These are phyloP conservation scores for Mythimna impura DNA, from an alignment of 2,888 invertebrate species.

Conservation along the genomic window DNA sequence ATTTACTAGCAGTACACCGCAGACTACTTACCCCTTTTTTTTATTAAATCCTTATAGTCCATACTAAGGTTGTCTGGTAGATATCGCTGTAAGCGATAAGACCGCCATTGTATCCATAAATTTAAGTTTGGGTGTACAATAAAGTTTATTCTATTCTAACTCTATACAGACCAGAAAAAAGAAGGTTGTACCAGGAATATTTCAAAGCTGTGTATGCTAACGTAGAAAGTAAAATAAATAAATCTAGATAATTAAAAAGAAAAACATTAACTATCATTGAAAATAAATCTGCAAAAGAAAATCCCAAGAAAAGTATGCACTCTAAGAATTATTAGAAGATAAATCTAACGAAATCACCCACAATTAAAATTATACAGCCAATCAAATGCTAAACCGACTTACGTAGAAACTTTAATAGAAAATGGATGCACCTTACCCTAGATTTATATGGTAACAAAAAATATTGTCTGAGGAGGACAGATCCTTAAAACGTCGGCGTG, in stretches of 20 bases:
- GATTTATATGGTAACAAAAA: slow-evolving; percentile 78
- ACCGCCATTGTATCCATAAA: too few species aligned
- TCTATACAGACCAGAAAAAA: too few species aligned
- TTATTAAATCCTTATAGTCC: too few species aligned
- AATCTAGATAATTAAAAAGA: neutral
- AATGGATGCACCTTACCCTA: slow-evolving; percentile 74
- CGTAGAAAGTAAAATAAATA: neutral
- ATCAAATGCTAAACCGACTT: slow-evolving; percentile 57
- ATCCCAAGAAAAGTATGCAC: slow-evolving; percentile 9
- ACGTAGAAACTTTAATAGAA: slow-evolving; percentile 58
- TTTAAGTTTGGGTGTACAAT: too few species aligned
- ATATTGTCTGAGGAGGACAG: slow-evolving; percentile 77
- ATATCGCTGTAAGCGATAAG: too few species aligned
- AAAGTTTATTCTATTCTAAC: too few species aligned
- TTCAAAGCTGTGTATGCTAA: neutral
- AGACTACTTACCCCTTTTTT: neutral
- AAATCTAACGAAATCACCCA: slow-evolving; percentile 34
- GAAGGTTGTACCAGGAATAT: neutral
- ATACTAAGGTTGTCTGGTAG: too few species aligned
- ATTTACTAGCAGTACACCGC: neutral
- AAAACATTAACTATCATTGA: neutral
- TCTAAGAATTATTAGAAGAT: slow-evolving; percentile 18
- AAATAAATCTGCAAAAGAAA: slow-evolving; percentile 21
- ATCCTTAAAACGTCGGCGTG: slow-evolving; percentile 86
- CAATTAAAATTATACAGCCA: slow-evolving; percentile 42